Evolutionary conservation across 2,888 invertebrate species (phyloP), one percentile per base, ranked within the genome.

Genomic region (Rhabditoides inermis): DNA sequence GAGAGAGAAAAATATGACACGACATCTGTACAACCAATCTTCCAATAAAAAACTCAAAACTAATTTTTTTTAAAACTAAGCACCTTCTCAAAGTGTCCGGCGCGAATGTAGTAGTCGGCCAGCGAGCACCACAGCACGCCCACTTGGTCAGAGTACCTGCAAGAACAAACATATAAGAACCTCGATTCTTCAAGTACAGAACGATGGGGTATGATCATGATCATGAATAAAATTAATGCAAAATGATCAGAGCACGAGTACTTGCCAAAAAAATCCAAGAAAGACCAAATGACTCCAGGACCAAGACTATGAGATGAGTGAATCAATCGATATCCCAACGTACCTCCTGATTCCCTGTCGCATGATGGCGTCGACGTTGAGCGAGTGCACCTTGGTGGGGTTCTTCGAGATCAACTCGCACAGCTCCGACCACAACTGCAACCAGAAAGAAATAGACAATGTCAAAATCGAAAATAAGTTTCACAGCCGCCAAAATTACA

Each of bases 51-150:
- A n/a, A n/a, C n/a, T n/a, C n/a, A 26, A 52, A 35, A 39, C 15
- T 32, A n/a, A 12, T 47, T 32, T 18, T 1, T 28, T n/a, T 27
- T 25, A 45, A n/a, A 12, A 45, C 18, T 7, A 44, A 2, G 12
- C 10, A 90, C 91, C 78, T 90, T 84, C 80, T 98, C 95, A 81
- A 99, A 95, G 52, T 95, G 83, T 23, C 92, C 91, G 77, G 90
- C 90, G 55, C 95, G 83, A 6, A 92, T 90, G 81, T 98, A 99
- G 79, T 95, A 99, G 80, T 95, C 94, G 2, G 98, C 94, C 57
- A 99, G 81, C 0, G 94, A 92, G 77, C 92, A 94, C 98, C 98
- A 99, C 41, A 99, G 81, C 73, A 90, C 87, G 0, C 98, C 98
- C 57, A 95, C 60, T 50, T 58, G 41, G 2, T n/a, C n/a, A n/a